Evolutionary conservation across 2,888 invertebrate genomes (phyloP).

Genomic region (Eurois occulta): DNA sequence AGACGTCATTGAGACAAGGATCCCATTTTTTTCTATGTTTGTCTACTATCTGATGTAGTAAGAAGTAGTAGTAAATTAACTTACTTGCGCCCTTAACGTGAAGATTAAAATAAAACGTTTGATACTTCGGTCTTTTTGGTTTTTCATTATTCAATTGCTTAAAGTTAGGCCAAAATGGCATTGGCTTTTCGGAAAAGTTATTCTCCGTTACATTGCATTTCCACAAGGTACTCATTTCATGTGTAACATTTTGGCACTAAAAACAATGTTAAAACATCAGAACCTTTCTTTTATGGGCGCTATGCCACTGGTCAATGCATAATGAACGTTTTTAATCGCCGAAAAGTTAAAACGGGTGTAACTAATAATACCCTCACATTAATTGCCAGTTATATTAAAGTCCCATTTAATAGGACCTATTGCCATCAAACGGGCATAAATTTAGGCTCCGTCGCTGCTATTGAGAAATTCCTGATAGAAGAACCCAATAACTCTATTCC

Average conservation of each 20-base stretch:
- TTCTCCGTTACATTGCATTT: not conserved
- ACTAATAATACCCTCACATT: too few relatives aligned
- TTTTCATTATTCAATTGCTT: not conserved
- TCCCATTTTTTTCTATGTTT: not conserved
- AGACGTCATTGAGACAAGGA: not conserved
- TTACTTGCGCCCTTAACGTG: slow-evolving; percentile 7
- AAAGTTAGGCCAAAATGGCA: too few relatives aligned
- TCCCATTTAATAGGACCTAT: too few relatives aligned
- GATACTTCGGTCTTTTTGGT: not conserved
- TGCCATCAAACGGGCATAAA: too few relatives aligned
- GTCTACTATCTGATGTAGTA: not conserved
- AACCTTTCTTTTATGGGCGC: not conserved
- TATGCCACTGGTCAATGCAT: too few relatives aligned
- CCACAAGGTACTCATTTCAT: not conserved
- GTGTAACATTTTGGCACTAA: not conserved
- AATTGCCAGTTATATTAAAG: too few relatives aligned
- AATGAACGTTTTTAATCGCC: too few relatives aligned
- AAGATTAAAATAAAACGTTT: not conserved
- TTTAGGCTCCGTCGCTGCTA: too few relatives aligned
- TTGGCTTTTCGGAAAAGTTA: too few relatives aligned
- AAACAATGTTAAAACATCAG: not conserved
- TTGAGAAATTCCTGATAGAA: too few relatives aligned
- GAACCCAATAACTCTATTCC: too few relatives aligned
- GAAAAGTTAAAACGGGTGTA: too few relatives aligned
- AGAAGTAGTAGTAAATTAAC: not conserved